A percentile compares a stretch with the other conserved stretches of the same genome.
These are phyloP conservation scores for Drosophila anomelani DNA, from an alignment of 2,888 invertebrate genomes.

Conservation along the genomic window DNA sequence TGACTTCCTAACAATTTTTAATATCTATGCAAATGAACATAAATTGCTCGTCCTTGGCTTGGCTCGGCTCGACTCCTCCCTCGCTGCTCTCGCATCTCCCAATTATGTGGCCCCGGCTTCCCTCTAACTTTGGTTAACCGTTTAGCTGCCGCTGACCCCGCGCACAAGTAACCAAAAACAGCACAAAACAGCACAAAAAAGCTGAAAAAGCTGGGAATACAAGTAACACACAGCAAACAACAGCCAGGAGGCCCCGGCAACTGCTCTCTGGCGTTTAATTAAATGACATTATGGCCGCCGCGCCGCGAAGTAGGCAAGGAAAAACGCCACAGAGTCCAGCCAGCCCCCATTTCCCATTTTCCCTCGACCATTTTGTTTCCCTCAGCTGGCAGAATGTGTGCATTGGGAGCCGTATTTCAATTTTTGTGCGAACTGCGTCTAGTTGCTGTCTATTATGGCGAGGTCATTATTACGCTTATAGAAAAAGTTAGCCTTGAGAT, in stretches of 20 bases:
- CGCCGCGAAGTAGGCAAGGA: conserved; percentile 60
- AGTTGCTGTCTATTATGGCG: conserved; percentile 50
- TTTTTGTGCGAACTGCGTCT: conserved; percentile 58
- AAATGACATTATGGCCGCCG: conserved; percentile 79
- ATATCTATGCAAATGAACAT: conserved; percentile 82
- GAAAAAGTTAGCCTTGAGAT: conserved; percentile 40
- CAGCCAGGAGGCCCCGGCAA: conserved; percentile 54
- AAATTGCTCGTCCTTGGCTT: conserved; percentile 72
- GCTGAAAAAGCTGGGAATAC: conserved; percentile 7
- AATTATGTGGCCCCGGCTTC: conserved; percentile 50
- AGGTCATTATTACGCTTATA: conserved; percentile 46
- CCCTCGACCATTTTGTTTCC: conserved; percentile 31
- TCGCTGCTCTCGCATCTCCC: conserved; percentile 1
- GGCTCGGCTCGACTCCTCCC: conserved; percentile 17
- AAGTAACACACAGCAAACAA: conserved; percentile 44
- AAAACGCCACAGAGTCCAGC: conserved; percentile 57
- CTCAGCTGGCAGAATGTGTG: conserved; percentile 57
- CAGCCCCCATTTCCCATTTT: conserved; percentile 37
- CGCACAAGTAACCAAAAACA: conserved; percentile 45
- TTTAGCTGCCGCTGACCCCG: conserved; percentile 70
- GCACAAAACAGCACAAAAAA: conserved; percentile 28
- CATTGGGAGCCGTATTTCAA: conserved; percentile 74
- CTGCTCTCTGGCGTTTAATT: conserved; percentile 80
- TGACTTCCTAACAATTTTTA: conserved; percentile 82
- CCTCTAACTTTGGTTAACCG: conserved; percentile 73